Conservation (phyloP, 2,113 vertebrate species). For the Myotis yumanensis region DNA sequence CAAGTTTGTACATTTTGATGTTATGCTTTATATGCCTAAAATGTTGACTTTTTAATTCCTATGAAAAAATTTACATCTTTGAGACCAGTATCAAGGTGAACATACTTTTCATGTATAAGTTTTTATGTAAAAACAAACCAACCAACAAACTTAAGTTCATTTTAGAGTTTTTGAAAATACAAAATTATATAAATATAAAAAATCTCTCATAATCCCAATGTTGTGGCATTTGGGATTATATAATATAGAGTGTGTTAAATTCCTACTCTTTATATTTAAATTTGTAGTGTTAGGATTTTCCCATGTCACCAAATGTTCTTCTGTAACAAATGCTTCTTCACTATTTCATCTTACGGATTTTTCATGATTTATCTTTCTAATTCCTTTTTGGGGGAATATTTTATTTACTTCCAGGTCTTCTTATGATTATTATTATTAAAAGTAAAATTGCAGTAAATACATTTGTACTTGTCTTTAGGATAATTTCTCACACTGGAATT, state of each 20-base stretch:
- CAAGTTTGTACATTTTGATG: not conserved
- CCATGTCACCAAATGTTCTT: not conserved
- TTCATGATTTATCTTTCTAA: not conserved
- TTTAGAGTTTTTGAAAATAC: conserved; percentile 12
- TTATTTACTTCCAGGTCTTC: not conserved
- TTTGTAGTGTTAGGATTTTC: not conserved
- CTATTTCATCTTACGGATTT: not conserved
- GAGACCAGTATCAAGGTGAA: not conserved
- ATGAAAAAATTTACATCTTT: not conserved
- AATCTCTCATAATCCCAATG: not conserved
- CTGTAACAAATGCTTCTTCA: not conserved
- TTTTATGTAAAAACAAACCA: not conserved
- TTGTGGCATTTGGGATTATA: not conserved
- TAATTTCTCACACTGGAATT: not conserved
- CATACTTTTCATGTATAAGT: conserved; percentile 7
- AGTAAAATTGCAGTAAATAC: not conserved
- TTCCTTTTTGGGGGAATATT: not conserved
- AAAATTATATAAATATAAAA: not conserved
- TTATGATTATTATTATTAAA: not conserved
- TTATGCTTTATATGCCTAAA: not conserved
- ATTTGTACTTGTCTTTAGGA: not conserved
- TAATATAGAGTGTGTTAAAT: not conserved
- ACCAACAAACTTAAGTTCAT: not conserved
- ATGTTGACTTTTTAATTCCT: conserved; percentile 12
- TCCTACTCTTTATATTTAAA: not conserved